A percentile compares a stretch with the other conserved stretches of the same genome.
Conservation (phyloP, 2,113 vertebrate species). For the Sigmodon hispidus region DNA sequence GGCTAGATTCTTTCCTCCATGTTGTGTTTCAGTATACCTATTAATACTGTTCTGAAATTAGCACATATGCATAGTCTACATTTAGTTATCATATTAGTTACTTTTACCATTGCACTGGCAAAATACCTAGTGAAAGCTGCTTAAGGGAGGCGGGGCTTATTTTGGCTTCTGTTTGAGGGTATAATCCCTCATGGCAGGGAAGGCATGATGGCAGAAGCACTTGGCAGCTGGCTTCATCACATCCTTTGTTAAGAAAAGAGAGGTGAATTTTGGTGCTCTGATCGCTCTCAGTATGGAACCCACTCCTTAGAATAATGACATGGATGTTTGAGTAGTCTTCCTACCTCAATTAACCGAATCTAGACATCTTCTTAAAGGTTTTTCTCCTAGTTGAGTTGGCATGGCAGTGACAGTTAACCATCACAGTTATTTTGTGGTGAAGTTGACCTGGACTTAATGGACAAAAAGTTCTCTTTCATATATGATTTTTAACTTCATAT, state of each 20-base stretch:
- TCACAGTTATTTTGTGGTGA: conserved; percentile 10
- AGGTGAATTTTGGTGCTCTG: neutral
- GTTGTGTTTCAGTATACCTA: conserved; percentile 18
- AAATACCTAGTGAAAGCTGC: neutral
- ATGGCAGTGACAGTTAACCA: neutral
- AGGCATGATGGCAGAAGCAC: neutral
- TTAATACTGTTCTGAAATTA: conserved; percentile 19
- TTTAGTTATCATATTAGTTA: neutral
- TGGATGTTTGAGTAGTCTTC: neutral
- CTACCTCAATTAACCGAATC: neutral
- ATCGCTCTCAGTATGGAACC: neutral
- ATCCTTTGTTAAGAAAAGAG: neutral
- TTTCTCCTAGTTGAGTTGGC: neutral
- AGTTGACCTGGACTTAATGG: neutral
- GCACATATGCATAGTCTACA: neutral
- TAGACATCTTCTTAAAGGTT: neutral
- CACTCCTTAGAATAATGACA: too few relatives aligned
- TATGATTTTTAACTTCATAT: neutral
- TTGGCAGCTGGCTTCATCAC: neutral
- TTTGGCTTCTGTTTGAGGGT: neutral
- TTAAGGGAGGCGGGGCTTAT: neutral
- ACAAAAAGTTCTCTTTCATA: neutral
- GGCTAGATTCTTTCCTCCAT: neutral
- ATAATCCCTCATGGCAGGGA: neutral
- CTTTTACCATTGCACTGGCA: neutral